Base-by-base conservation (phyloP, 92 coral and sea anemone genomes). In the Pocillopora meandrina region DNA sequence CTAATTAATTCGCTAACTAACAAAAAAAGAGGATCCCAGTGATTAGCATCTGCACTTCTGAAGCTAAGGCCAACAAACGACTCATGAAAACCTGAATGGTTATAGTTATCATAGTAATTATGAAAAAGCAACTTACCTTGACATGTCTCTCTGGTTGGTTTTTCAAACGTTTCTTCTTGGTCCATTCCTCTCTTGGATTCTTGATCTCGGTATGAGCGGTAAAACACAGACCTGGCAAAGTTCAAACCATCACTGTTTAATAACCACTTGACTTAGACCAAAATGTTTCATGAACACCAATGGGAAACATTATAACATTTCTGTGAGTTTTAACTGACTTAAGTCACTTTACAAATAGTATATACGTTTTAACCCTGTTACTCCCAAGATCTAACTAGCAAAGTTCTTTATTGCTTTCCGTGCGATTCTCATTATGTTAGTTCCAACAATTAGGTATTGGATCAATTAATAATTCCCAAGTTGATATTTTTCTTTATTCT, bases 191-290 rank as follows among this genome's bases (percentile, higher is more conserved):
- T 88, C 83, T 96, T 94, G 19, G 98, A 92, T 81, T 96, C 99
- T 77, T 96, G 99, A 63, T 96, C 99, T 31, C 99, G 99, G 82
- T 96, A 96, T 7, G 99, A 96, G 23, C 99, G 97, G 76, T 96
- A 96, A 88, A 96, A 96, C 71, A 94, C 98, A 55, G 98, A 96
- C 89, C 98, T 95, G 82, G 23, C 18, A 81, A 57, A 18, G 62
- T 69, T 4, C 20, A 69, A 2, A 36, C 52, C 52, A 12, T 34
- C 72, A 68, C 72, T 33, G 10, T 13, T 68, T 34, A 26, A 68
- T 47, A 68, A 31, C 17, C 16, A 68, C 12, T 34, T 68, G 1
- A 68, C 72, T 31, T 10, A 42, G 52, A 42, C 52, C 52, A 42
- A 19, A 67, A 67, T 67, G 42, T 19, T 9, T 9, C 5, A 66